These are phyloP conservation scores for Lanistes nyassanus DNA, from an alignment of 1,140 invertebrate genomes.

Conservation along the genomic window DNA sequence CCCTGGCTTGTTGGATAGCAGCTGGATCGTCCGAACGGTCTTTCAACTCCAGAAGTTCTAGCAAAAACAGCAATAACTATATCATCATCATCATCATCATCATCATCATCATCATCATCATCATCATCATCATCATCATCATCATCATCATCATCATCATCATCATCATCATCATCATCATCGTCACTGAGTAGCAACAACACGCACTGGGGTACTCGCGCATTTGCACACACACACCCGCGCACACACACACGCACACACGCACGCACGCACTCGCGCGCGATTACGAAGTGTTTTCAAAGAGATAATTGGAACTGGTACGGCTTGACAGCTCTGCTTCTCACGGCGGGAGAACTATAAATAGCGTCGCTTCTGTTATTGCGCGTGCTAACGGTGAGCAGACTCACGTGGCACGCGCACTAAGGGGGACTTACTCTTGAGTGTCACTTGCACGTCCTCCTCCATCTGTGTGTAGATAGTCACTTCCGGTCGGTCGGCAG, in stretches of 20 bases:
- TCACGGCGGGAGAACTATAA: too few relatives aligned
- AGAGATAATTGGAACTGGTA: too few relatives aligned
- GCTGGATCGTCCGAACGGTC: neutral
- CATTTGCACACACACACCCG: too few relatives aligned
- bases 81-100: conserved; percentile 7
- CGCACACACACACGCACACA: conserved; percentile 7
- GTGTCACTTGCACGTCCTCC: conserved; percentile 14
- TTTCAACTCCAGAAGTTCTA: conserved; percentile 12
- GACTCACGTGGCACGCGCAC: neutral
- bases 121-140: neutral
- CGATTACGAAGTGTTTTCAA: too few relatives aligned
- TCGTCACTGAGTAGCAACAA: neutral
- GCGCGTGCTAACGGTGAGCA: too few relatives aligned
- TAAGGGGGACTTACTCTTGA: conserved; percentile 31
- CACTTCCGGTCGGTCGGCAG: conserved; percentile 36
- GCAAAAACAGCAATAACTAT: neutral
- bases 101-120: conserved; percentile 1
- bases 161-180: neutral
- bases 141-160: conserved; percentile 8
- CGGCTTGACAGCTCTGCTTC: too few relatives aligned
- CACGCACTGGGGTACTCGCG: too few relatives aligned
- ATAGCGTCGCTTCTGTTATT: too few relatives aligned
- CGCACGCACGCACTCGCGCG: too few relatives aligned
- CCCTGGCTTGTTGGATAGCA: conserved; percentile 59
- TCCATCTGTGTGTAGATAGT: conserved; percentile 26